Conservation (phyloP, 1,140 invertebrate genomes). For the Brachionus angularis region DNA sequence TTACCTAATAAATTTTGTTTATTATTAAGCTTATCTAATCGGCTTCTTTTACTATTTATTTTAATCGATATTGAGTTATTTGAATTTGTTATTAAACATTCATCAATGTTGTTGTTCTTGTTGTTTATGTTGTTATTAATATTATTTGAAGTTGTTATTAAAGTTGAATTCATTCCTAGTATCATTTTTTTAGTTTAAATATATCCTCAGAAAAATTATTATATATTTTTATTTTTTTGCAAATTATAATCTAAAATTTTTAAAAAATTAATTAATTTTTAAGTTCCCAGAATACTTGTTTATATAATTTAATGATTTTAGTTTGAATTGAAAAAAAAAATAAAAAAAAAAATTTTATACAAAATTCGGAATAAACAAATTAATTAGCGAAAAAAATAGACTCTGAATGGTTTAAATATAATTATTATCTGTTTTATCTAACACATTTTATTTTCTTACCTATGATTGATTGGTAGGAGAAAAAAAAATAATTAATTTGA, state of each 20-base stretch:
- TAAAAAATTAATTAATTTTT: slow-evolving; percentile 2
- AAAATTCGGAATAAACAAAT: slow-evolving; percentile 23
- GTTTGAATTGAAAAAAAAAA: neutral
- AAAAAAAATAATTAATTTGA: neutral
- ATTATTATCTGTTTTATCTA: slow-evolving; percentile 19
- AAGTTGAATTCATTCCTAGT: slow-evolving; percentile 23
- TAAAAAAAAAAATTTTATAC: slow-evolving; percentile 2
- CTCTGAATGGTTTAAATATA: no score
- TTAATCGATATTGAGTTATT: slow-evolving; percentile 16
- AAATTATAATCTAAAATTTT: no score
- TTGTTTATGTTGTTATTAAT: no score
- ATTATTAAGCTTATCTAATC: neutral
- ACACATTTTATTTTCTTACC: no score
- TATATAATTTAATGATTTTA: neutral
- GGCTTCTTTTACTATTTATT: slow-evolving; percentile 20
- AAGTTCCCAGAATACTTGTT: neutral
- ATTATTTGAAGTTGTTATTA: no score
- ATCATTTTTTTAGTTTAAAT: slow-evolving; percentile 36
- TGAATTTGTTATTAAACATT: slow-evolving; percentile 26
- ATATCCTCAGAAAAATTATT: slow-evolving; percentile 6
- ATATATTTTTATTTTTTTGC: neutral
- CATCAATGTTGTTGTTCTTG: no score
- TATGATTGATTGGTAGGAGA: no score
- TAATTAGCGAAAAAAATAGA: neutral
- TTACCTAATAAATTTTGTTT: no score